Percentiles rank a stretch among this genome's conserved stretches.
Conservation (phyloP, 2,888 invertebrate genomes). For the Mesorhabditis spiculigera region DNA sequence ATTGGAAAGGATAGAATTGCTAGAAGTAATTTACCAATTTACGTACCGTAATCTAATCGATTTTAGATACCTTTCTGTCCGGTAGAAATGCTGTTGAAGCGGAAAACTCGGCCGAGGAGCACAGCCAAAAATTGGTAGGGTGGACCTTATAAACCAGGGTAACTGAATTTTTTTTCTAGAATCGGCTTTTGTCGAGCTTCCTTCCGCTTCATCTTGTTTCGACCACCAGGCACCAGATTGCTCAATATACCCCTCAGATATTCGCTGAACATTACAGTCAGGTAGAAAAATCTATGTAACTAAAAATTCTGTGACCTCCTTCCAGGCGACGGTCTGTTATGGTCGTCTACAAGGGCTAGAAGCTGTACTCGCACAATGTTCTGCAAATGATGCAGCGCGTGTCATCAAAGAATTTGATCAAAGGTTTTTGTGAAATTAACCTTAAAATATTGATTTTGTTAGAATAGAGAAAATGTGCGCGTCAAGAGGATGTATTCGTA, state of each 20-base stretch:
- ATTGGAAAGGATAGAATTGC: slow-evolving; percentile 39
- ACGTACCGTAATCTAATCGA: too few relatives aligned
- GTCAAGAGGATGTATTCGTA: slow-evolving; percentile 26
- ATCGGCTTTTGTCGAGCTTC: slow-evolving; percentile 41
- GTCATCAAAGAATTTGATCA: slow-evolving; percentile 48
- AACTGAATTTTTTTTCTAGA: slow-evolving; percentile 32
- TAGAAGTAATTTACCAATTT: slow-evolving; percentile 18
- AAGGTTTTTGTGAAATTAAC: not conserved
- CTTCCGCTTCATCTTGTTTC: slow-evolving; percentile 48
- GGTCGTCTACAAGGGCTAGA: slow-evolving; percentile 49
- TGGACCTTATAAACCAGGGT: slow-evolving; percentile 6
- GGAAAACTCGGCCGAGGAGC: slow-evolving; percentile 30
- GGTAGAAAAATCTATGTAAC: slow-evolving; percentile 17
- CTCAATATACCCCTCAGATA: slow-evolving; percentile 40
- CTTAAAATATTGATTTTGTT: not conserved
- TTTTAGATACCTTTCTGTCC: slow-evolving; percentile 29
- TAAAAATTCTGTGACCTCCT: not conserved
- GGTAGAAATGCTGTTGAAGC: slow-evolving; percentile 38
- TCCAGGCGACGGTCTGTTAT: slow-evolving; percentile 47
- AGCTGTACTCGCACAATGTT: slow-evolving; percentile 43
- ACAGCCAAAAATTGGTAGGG: slow-evolving; percentile 37
- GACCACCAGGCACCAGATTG: slow-evolving; percentile 46
- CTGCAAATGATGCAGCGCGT: slow-evolving; percentile 48
- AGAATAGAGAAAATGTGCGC: slow-evolving; percentile 25
- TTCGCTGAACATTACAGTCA: slow-evolving; percentile 46